Percentiles rank a stretch among this genome's conserved stretches.
phyloP scores from a whole-genome alignment of 2,797 vertebrate genomes.

The Takifugu rubripes region DNA sequence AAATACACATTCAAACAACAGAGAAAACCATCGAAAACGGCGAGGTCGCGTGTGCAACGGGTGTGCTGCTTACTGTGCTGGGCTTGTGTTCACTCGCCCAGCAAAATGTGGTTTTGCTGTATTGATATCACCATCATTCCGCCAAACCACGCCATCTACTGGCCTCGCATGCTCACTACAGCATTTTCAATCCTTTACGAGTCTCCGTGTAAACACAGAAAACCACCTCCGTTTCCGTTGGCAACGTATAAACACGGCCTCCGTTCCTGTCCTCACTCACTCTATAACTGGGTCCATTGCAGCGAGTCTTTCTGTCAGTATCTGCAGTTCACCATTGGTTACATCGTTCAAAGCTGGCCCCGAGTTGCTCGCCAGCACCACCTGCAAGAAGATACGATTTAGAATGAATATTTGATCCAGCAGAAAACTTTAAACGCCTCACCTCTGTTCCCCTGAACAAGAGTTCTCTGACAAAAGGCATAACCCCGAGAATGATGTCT shows the following conservation, averaged over 20 bases:
- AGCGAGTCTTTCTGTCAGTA: slow-evolving; percentile 87
- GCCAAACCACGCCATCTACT: too few species aligned
- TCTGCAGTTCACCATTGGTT: slow-evolving; percentile 91
- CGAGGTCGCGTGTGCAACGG: too few species aligned
- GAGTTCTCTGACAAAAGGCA: slow-evolving; percentile 98
- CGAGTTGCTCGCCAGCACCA: slow-evolving; percentile 96
- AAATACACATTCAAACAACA: too few species aligned
- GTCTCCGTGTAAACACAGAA: too few species aligned
- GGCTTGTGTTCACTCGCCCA: too few species aligned
- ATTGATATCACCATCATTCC: too few species aligned
- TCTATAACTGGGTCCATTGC: slow-evolving; percentile 89
- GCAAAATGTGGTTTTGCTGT: too few species aligned
- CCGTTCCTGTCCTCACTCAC: slow-evolving; percentile 69
- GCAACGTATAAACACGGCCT: background rate
- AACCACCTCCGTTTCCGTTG: too few species aligned
- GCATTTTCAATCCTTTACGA: too few species aligned
- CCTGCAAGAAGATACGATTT: slow-evolving; percentile 65
- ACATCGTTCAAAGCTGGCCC: slow-evolving; percentile 94
- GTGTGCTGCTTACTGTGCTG: too few species aligned
- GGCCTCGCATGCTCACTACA: too few species aligned
- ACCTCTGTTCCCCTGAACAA: slow-evolving; percentile 96
- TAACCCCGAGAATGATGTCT: slow-evolving; percentile 98
- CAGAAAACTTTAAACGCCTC: slow-evolving; percentile 35
- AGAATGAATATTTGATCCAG: background rate
- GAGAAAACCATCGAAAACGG: too few species aligned